Base-by-base conservation (phyloP, 2,797 vertebrate species). In the Cynodonichthys magdalenae region DNA sequence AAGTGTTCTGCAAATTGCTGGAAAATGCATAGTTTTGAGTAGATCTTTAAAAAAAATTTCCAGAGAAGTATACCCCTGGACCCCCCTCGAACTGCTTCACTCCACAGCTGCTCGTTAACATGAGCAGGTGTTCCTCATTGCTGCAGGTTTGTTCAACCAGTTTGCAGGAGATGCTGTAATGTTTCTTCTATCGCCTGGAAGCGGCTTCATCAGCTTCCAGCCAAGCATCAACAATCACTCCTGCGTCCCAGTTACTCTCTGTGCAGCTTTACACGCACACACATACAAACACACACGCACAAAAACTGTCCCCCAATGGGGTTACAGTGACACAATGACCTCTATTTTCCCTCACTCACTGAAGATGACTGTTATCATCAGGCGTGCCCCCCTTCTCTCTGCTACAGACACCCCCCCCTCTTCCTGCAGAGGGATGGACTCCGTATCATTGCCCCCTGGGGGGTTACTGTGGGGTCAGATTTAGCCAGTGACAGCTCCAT, bases 401-500 rank as follows among this genome's bases (percentile, higher is more conserved):
- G 50, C 55, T 51, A n/a, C 68, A n/a, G 36, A 18, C 63, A 52
- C 47, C 57, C 18, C 24, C 5, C 57, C 44, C 61, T n/a, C 14
- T 2, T 42, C 15, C 45, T 48, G 72, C 56, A 63, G 63, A 74
- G 45, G 56, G 71, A 69, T 74, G 64, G 71, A 58, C 69, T 69
- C 66, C 66, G 63, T 81, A 69, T 79, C 75, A 29, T 64, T 65
- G 69, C 55, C 66, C 69, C 61, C 7, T 6, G 77, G 69, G 81
- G 82, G 85, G 74, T 86, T 74, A 82, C 74, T 17, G 5, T 46
- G 19, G 84, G 87, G 88, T 89, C 82, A 85, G 74, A 81, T 68
- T 82, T 78, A 53, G 59, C 80, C 75, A 46, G 41, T 86, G 86
- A 89, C 88, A 88, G 85, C 84, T 82, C 83, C 80, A 89, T 92